phyloP scores from a whole-genome alignment of 2,797 vertebrate genomes.

The Pitangus sulphuratus region DNA sequence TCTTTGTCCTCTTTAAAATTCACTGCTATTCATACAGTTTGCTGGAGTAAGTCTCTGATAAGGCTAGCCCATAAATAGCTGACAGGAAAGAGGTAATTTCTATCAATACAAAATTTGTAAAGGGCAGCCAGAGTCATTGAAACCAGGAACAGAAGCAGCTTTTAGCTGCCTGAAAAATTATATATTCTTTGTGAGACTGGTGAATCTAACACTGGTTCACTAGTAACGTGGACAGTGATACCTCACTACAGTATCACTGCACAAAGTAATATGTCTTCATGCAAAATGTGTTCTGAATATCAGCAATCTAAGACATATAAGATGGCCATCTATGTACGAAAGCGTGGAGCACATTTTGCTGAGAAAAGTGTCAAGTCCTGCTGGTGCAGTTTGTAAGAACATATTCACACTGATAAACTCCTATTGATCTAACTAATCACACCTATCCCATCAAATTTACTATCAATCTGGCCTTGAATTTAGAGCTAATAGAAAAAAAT shows the following conservation, averaged over 20 bases:
- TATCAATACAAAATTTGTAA: slow-evolving; percentile 5
- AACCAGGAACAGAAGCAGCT: neutral
- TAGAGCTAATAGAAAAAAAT: neutral
- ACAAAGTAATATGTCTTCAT: neutral
- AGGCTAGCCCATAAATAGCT: neutral
- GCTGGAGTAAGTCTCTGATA: neutral
- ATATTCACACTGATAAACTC: neutral
- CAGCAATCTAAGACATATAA: neutral
- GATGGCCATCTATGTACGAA: neutral
- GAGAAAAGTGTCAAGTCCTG: neutral
- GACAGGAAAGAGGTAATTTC: neutral
- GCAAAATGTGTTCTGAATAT: neutral
- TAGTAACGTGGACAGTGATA: neutral
- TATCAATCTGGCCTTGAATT: neutral
- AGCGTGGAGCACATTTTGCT: neutral
- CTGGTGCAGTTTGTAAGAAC: neutral
- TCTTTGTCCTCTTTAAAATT: neutral
- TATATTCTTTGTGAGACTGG: neutral
- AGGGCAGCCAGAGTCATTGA: neutral
- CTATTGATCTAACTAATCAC: neutral
- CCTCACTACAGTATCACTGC: neutral
- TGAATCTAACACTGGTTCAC: neutral
- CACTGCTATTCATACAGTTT: neutral
- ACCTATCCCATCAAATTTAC: neutral
- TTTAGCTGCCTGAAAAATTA: neutral